Evolutionary conservation across 2,888 invertebrate species (phyloP).

Genomic region (Caenorhabditis zanzibari): DNA sequence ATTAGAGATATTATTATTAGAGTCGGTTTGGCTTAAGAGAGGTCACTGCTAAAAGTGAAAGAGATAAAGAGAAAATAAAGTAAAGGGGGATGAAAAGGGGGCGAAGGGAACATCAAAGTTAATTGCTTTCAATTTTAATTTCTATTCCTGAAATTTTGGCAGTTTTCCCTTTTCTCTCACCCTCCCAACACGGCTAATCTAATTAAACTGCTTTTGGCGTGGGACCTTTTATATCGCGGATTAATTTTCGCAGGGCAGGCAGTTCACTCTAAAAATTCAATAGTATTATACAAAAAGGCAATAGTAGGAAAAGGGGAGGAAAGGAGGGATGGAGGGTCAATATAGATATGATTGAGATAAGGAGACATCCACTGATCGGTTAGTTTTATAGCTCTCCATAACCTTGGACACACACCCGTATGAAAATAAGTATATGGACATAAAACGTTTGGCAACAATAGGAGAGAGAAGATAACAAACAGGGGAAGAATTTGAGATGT

Average conservation of each 20-base stretch:
- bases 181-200: conserved; percentile 40
- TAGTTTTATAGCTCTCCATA: conserved; percentile 62
- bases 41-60: not conserved
- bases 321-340: conserved; percentile 40
- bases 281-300: conserved; percentile 4
- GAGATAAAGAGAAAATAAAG: no score
- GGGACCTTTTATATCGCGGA: conserved; percentile 28
- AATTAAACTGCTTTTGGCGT: conserved; percentile 56
- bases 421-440: conserved; percentile 58
- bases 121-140: conserved; percentile 53
- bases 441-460: conserved; percentile 41
- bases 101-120: conserved; percentile 54
- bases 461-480: not conserved
- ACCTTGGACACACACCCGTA: conserved; percentile 63
- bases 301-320: not conserved
- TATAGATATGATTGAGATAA: conserved; percentile 65
- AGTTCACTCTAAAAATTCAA: conserved; percentile 17
- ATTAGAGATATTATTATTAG: conserved; percentile 19
- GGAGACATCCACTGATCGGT: conserved; percentile 60
- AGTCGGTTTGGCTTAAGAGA: not conserved
- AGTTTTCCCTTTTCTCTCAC: conserved; percentile 16
- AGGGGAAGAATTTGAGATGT: not conserved
- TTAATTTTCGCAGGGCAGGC: conserved; percentile 1
- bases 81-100: not conserved
- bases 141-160: conserved; percentile 43